phyloP scores from a whole-genome alignment of 2,797 vertebrate genomes.

The Triplophysa yarkandensis region DNA sequence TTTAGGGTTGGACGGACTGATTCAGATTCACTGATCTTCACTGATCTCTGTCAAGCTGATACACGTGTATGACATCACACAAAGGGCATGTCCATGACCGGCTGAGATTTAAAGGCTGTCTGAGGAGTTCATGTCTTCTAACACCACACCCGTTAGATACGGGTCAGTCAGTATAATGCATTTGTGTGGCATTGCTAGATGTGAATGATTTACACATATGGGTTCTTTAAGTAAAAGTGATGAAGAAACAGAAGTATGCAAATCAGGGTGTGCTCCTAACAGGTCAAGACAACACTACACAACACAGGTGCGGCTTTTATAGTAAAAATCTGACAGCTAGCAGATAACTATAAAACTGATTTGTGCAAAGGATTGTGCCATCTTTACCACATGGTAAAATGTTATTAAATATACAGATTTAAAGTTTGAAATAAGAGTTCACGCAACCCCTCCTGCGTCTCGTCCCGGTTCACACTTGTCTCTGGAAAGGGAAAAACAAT shows the following conservation, averaged over 20 bases:
- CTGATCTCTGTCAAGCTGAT: conserved; percentile 27
- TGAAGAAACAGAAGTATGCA: neutral
- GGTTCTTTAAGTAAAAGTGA: neutral
- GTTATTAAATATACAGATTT: neutral
- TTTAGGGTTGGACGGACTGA: neutral
- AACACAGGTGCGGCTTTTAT: neutral
- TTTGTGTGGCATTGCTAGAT: neutral
- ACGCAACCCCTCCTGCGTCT: neutral
- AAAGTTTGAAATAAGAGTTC: neutral
- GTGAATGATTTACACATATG: neutral
- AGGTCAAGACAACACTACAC: neutral
- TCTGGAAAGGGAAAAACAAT: neutral
- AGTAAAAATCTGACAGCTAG: neutral
- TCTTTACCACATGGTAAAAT: neutral
- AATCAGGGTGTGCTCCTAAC: neutral
- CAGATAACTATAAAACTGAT: neutral
- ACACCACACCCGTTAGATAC: neutral
- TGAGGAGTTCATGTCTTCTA: neutral
- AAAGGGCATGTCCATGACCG: conserved; percentile 12
- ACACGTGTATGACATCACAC: conserved; percentile 24
- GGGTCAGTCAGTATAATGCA: neutral
- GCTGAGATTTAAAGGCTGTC: neutral
- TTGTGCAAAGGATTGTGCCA: neutral
- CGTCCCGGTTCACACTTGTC: neutral
- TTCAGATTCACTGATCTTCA: conserved; percentile 2